Evolutionary conservation across 2,888 invertebrate genomes (phyloP), one percentile per base, ranked within the genome.

Genomic region (Xestia xanthographa): DNA sequence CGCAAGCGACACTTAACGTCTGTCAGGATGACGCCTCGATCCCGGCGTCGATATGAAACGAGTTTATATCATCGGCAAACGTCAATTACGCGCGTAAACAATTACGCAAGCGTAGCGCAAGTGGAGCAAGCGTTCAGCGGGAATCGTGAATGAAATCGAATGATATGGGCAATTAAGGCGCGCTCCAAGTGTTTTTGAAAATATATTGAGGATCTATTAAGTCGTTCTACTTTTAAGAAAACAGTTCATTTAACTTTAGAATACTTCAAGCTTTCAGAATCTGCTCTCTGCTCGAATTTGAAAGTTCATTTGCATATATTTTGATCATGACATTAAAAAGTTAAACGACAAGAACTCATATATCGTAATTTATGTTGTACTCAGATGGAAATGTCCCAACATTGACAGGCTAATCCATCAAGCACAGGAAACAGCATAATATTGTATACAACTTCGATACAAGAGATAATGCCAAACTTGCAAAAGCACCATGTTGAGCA

Each of bases 11-110:
- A 90, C 87, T 90, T 87, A 90, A 85, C 87, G 91, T 91, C 90
- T 88, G 77, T 91, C 90, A 92, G 88, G 87, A 90, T 90, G 91
- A 91, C 90, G 90, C 89, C 85, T 87, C 86, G 91, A 92, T 92
- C 88, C 86, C 86, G 81, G 75, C 58, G 75, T 70, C 82, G 90
- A 91, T 91, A 90, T 84, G 66, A 74, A 92, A 90, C 92, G 85
- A 83, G 92, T 91, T 89, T 88, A 89, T 88, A 88, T 87, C 89
- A 92, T 91, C 91, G 84, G 82, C 87, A 90, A 90, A 92, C 89
- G 90, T 91, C 92, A 93, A 93, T 93, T 93, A 93, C 89, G 76
- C 81, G 84, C 82, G 86, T 88, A 90, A 91, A 92, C 92, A 92
- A 92, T 93, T 93, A 92, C 90, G 89, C 89, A 92, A 93, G 83